Base-by-base conservation (phyloP, 2,113 vertebrate species). In the Lophotis ruficrista region DNA sequence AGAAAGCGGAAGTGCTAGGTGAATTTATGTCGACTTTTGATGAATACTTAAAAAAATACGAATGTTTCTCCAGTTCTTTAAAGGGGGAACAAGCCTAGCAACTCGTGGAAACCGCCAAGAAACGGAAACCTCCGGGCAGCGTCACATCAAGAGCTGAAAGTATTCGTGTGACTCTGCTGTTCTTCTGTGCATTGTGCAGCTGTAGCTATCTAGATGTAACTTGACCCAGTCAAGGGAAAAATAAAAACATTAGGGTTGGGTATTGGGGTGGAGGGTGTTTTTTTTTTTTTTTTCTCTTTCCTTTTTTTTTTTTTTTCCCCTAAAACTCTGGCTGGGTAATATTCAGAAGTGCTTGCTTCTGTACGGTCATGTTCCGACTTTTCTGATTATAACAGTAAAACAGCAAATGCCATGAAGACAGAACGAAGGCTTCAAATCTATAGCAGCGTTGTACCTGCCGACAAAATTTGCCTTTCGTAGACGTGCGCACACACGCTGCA, bases 131-230 rank as follows among this genome's bases (percentile, higher is more conserved):
- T 61, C 38, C 0, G 19, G 22, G 37, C 51, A 64, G 11, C 24
- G 6, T 73, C 76, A 48, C 27, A 81, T 64, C n/a, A 64, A 28
- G 33, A 73, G 8, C 62, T 80, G 14, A 24, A 95, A 62, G 9
- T 35, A 22, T 77, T 92, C 1, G 4, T 56, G 43, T 62, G 10
- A 65, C 71, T 78, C 35, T 91, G 43, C 12, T 58, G 3, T 60
- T 91, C 58, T 94, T 81, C 73, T 60, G 30, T 50, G 31, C 9
- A 28, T 37, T 60, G 27, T 48, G 45, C 60, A 93, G 85, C 53
- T 87, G 31, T 16, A 81, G 35, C 30, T 95, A 53, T 57, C 33
- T 89, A 75, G 47, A 56, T 64, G 68, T 89, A 88, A 93, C 62
- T 61, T 93, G 83, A 87, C 5, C 16, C 45, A 53, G 48, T 14